Evolutionary conservation across 2,113 vertebrate species (phyloP).

Genomic region (Sander vitreus): DNA sequence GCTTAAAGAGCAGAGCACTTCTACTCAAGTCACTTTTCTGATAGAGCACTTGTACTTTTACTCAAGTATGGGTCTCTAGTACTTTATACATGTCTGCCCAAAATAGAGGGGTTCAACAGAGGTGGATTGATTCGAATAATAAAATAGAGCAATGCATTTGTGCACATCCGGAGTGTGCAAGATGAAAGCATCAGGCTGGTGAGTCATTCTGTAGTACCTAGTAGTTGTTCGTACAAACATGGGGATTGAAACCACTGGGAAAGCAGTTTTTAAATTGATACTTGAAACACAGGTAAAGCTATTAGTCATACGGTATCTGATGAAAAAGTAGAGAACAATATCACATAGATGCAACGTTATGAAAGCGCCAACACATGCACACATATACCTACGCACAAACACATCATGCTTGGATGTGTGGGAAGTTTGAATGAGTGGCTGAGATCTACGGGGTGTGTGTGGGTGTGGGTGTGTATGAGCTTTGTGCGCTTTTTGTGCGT

Average conservation of each 20-base stretch:
- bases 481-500: constrained; percentile 14
- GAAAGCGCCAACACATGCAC: constrained; percentile 6
- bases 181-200: not conserved
- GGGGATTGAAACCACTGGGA: constrained; percentile 43
- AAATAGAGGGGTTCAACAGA: constrained; percentile 33
- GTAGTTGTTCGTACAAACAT: not conserved
- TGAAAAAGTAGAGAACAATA: constrained; percentile 11
- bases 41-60: no score
- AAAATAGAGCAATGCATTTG: constrained; percentile 40
- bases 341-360: constrained; percentile 13
- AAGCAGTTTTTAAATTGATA: constrained; percentile 54
- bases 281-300: constrained; percentile 18
- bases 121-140: not conserved
- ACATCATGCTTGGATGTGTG: constrained; percentile 23
- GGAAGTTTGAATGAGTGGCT: constrained; percentile 47
- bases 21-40: no score
- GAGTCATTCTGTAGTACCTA: constrained; percentile 47
- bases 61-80: no score
- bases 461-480: not conserved
- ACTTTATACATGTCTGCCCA: no score
- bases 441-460: constrained; percentile 17
- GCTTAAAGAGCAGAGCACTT: no score
- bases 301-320: constrained; percentile 50
- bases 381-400: constrained; percentile 14
- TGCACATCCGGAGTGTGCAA: constrained; percentile 40